Percentiles rank a stretch among this genome's conserved stretches.
Evolutionary conservation across 1,140 invertebrate species (phyloP).

Genomic region (Euura lappo): DNA sequence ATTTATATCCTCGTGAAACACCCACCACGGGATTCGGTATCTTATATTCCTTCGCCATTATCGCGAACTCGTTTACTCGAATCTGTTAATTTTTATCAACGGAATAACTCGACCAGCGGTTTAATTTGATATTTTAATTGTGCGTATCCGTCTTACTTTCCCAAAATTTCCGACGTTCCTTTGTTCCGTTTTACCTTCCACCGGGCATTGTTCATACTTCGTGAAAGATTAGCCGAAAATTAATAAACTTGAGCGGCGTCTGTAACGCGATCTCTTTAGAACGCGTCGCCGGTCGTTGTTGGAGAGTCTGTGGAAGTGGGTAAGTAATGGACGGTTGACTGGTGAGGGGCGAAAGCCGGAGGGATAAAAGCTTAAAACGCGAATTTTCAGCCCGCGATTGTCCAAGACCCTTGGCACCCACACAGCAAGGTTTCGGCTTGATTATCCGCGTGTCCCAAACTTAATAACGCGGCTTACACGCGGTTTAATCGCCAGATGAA

Average conservation of each 20-base stretch:
- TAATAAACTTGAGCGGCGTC: conserved; percentile 1
- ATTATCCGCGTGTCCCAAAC: conserved; percentile 6
- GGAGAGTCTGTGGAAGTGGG: neutral
- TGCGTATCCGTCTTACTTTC: too few relatives aligned
- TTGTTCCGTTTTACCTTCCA: neutral
- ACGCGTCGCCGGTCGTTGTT: neutral
- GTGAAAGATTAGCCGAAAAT: neutral
- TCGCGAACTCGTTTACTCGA: neutral
- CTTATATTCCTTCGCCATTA: neutral
- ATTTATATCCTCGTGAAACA: too few relatives aligned
- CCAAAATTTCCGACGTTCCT: too few relatives aligned
- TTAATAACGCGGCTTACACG: neutral
- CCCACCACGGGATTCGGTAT: neutral
- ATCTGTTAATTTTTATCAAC: neutral
- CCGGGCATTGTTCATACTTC: neutral
- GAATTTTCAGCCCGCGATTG: neutral
- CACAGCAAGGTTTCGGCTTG: neutral
- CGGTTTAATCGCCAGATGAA: neutral
- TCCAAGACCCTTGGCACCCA: neutral
- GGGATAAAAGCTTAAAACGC: neutral
- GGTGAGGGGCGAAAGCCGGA: neutral
- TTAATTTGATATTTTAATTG: neutral
- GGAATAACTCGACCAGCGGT: neutral
- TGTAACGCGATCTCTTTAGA: neutral
- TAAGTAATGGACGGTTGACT: conserved; percentile 1